Evolutionary conservation across 2,113 vertebrate species (phyloP), one percentile per base, ranked within the genome.

Genomic region (Sciurus niger): DNA sequence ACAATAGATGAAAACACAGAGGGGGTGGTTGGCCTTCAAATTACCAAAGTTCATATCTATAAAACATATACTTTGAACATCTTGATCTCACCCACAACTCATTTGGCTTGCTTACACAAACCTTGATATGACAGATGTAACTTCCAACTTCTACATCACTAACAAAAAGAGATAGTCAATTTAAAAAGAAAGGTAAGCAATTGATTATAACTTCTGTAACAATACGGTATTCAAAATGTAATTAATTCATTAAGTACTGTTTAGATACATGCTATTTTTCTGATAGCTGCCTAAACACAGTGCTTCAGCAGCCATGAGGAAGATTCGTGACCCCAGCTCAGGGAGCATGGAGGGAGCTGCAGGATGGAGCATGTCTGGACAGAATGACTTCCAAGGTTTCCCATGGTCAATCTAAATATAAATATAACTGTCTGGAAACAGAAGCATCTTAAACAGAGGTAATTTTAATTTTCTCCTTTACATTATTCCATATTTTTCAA

Each of bases 131-230:
- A 53, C 13, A 90, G 22, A 65, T 70, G 0, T 40, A 90, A 95
- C n/a, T 85, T 90, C 67, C 34, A 40, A 58, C 58, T 82, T 83
- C 40, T 60, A 65, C 83, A 91, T 73, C 40, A 90, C 85, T 65
- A 77, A 55, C 34, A 72, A 70, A 72, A 88, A 73, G 34, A 53
- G 22, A 70, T 4, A 43, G 65, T 7, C n/a, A 37, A 58, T 80
- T 86, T 76, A 82, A 84, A 94, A 73, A 51, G 48, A 84, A 95
- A 90, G 67, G 32, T 17, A 68, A 68, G 28, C 24, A 48, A 30
- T 9, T 65, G 51, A 53, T 43, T 67, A 24, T 4, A 89, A 55
- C 73, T n/a, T 88, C 65, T 93, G 53, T n/a, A 58, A 67, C 4
- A 77, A 25, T 34, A 24, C 30, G 25, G 25, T 90, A 43, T 73